phyloP scores from a whole-genome alignment of 1,140 invertebrate genomes.

The Orius laevigatus region DNA sequence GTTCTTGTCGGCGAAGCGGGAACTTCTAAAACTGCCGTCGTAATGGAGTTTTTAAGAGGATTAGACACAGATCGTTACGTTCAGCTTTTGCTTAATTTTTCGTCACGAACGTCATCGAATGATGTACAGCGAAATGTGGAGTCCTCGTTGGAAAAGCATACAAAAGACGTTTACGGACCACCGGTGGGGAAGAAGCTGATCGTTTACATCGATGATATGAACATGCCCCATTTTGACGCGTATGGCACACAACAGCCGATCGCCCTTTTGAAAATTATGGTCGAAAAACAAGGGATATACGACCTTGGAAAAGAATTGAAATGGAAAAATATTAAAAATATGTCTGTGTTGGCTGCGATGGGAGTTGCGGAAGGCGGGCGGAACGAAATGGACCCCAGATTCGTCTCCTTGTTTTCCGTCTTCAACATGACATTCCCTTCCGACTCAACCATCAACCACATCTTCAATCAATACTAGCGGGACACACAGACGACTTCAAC shows the following conservation, averaged over 20 bases:
- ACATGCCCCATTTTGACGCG: constrained; percentile 48
- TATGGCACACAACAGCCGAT: constrained; percentile 79
- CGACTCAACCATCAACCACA: constrained; percentile 56
- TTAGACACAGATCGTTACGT: constrained; percentile 53
- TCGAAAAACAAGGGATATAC: constrained; percentile 74
- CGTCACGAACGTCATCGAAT: constrained; percentile 71
- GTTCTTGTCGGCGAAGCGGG: constrained; percentile 76
- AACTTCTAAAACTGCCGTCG: constrained; percentile 79
- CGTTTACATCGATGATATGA: constrained; percentile 85
- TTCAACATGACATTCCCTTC: constrained; percentile 73
- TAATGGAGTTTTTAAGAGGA: constrained; percentile 58
- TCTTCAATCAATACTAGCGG: constrained; percentile 63
- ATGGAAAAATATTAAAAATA: constrained; percentile 76
- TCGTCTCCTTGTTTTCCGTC: constrained; percentile 72
- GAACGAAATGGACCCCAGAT: constrained; percentile 77
- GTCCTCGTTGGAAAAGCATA: constrained; percentile 70
- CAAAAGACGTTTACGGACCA: constrained; percentile 76
- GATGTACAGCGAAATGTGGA: constrained; percentile 77
- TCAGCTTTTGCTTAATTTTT: constrained; percentile 73
- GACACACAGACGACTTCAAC: constrained; percentile 54
- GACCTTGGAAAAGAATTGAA: constrained; percentile 75
- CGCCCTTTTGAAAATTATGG: constrained; percentile 67
- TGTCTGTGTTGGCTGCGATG: constrained; percentile 52
- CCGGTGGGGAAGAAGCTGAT: constrained; percentile 69
- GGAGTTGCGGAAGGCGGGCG: constrained; percentile 66